These are phyloP conservation scores for Latrodectus geometricus DNA, from an alignment of 1,140 invertebrate species.

Conservation along the genomic window DNA sequence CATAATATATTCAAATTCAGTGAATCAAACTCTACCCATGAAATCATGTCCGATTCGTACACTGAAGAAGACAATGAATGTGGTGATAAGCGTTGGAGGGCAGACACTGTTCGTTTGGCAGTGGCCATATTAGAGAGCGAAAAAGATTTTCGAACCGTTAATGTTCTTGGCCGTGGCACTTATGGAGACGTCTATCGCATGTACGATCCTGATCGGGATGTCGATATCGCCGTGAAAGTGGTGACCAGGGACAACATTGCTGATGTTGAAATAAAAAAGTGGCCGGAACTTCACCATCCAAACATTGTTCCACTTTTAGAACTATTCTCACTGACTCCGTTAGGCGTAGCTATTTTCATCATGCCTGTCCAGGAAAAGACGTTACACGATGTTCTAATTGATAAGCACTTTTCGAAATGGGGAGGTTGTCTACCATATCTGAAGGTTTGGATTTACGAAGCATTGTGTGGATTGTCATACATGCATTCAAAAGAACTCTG, in stretches of 20 bases:
- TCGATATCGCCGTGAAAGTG: conserved; percentile 28
- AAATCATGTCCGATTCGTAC: background rate
- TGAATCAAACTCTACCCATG: too few species aligned
- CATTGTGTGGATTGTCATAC: conserved; percentile 27
- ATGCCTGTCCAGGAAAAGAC: conserved; percentile 35
- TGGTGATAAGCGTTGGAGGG: background rate
- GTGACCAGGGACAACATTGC: conserved; percentile 15
- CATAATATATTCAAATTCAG: too few species aligned
- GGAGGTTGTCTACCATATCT: background rate
- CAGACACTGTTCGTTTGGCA: conserved; percentile 2
- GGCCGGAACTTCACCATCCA: conserved; percentile 14
- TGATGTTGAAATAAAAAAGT: background rate
- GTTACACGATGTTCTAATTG: conserved; percentile 11
- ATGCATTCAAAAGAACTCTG: conserved; percentile 12
- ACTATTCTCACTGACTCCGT: background rate
- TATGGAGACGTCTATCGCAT: conserved; percentile 34
- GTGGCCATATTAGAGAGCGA: conserved; percentile 22
- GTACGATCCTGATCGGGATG: conserved; percentile 8
- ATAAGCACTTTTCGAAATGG: background rate
- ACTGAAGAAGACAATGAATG: background rate
- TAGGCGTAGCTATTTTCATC: background rate
- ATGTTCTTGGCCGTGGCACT: conserved; percentile 32
- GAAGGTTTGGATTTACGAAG: conserved; percentile 26
- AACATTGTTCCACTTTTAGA: conserved; percentile 32
- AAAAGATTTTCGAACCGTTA: background rate